A percentile compares a stretch with the other conserved stretches of the same genome.
phyloP scores from a whole-genome alignment of 2,113 vertebrate species.

The Leptocoma aspasia region DNA sequence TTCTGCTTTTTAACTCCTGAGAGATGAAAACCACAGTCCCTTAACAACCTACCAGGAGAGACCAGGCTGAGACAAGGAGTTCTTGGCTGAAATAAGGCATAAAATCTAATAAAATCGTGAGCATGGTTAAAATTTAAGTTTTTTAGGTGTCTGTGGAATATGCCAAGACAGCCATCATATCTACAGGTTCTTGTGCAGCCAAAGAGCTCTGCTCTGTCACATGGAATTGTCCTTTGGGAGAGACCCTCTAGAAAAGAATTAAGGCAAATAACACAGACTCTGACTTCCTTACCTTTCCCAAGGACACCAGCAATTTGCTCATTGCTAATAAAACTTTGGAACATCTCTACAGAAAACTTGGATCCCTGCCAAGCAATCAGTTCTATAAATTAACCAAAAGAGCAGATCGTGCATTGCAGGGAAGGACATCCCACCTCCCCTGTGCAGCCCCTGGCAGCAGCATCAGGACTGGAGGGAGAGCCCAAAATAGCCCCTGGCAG shows the following conservation, averaged over 20 bases:
- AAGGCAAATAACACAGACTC: background rate
- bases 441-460: background rate
- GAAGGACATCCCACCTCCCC: background rate
- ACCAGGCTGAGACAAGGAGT: background rate
- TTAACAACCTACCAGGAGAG: background rate
- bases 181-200: background rate
- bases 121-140: background rate
- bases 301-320: constrained; percentile 11
- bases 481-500: background rate
- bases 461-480: background rate
- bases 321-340: background rate
- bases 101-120: background rate
- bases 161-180: background rate
- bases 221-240: background rate
- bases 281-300: constrained; percentile 9
- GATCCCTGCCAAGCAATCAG: background rate
- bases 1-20: background rate
- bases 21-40: background rate
- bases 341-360: background rate
- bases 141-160: background rate
- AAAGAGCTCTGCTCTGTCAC: background rate
- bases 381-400: background rate
- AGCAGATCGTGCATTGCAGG: background rate
- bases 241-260: background rate
- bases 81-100: background rate